phyloP scores from a whole-genome alignment of 2,797 vertebrate genomes.

The Limosa lapponica region DNA sequence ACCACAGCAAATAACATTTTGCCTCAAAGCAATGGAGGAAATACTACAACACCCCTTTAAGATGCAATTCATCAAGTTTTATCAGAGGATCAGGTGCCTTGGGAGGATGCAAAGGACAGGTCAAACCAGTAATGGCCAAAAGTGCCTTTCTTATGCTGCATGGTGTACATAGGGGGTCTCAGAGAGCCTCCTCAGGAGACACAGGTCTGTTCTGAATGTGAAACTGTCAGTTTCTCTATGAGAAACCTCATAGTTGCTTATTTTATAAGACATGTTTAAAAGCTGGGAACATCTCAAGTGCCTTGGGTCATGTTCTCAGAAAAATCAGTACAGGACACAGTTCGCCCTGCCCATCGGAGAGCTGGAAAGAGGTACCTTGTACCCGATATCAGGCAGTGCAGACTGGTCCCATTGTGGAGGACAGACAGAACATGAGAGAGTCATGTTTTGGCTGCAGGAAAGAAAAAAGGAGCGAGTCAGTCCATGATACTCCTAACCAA shows the following conservation, averaged over 20 bases:
- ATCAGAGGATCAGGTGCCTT: neutral
- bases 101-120: neutral
- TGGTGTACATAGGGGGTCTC: neutral
- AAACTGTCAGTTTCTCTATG: neutral
- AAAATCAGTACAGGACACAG: neutral
- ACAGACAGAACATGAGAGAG: neutral
- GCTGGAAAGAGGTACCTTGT: slow-evolving; percentile 74
- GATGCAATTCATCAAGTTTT: neutral
- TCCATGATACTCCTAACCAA: neutral
- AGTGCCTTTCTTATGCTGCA: neutral
- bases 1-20: neutral
- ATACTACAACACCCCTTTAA: neutral
- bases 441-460: neutral
- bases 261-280: neutral
- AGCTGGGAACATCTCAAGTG: neutral
- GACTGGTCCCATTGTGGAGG: slow-evolving; percentile 81
- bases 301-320: neutral
- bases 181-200: neutral
- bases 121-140: neutral
- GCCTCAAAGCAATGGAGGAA: neutral
- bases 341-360: neutral
- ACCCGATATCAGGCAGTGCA: slow-evolving; percentile 77
- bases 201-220: neutral
- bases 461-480: neutral
- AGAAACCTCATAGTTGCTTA: neutral